Base-by-base conservation (phyloP, 2,888 invertebrate genomes). In the Dicranocentrus wangi region DNA sequence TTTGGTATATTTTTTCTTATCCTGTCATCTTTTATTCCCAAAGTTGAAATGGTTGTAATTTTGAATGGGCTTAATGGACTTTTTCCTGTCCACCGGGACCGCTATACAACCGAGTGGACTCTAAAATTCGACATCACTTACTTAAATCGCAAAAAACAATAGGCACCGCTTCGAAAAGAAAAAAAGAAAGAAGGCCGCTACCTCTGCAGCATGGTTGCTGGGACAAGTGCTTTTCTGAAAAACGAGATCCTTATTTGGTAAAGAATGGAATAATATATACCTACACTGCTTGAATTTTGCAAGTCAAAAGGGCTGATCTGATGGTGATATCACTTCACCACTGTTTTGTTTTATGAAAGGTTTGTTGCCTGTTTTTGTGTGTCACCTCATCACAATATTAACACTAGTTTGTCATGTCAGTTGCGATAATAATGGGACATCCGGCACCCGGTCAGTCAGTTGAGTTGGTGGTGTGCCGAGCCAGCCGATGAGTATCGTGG, bases 351-450 rank as follows among this genome's bases (percentile, higher is more conserved):
- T 32, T 32, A 10, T 32, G 51, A 51, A 23, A 58, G 23, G 28
- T 17, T 55, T 53, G 28, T 28, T 21, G 53, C 51, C 53, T 51
- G 8, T 5, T 75, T 73, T 75, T 53, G 28, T 66, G 42, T 75
- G 75, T 75, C 75, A 75, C 66, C 75, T 68, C 47, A 68, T 75
- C 53, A 21, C n/a, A 53, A 72, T 58, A 66, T 66, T 66, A 75
- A 27, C 75, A 58, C 66, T 17, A 76, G n/a, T 72, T 72, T 80
- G 68, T 19, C 66, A 53, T 79, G 71, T 80, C 72, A 72, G 68
- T 58, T 80, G 32, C 27, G 60, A 73, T 71, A 51, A 81, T 81
- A 71, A 81, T 81, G 72, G 66, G 53, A 75, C 81, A 78, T 82
- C 82, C 79, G 75, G 79, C 70, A 75, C 66, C 75, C 70, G 60